Base-by-base conservation (phyloP, 2,797 vertebrate genomes). In the Syngnathus rostellatus region DNA sequence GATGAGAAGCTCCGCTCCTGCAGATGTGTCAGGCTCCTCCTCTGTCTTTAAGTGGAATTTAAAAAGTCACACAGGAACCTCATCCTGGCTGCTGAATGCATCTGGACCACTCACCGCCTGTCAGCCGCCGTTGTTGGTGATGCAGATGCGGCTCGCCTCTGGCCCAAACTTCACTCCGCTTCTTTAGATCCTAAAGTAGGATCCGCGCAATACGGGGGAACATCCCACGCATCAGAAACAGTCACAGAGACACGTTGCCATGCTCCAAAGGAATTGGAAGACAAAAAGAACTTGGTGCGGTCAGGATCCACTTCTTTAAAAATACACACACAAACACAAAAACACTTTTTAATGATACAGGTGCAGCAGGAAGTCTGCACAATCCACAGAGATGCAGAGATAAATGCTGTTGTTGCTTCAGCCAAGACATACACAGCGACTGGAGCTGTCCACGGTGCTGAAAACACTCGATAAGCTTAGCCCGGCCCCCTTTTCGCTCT, bases 381-480 rank as follows among this genome's bases (percentile, higher is more conserved):
- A 25, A 17, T 62, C 41, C 60, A 62, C 12, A 16, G n/a, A 23
- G 8, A 11, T 5, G 14, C 19, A 11, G 1, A 16, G 59, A 48
- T 8, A 31, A 48, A 66, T 69, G 41, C 25, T 65, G 64, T 11
- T 67, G 66, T 67, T 63, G 69, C 76, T 68, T 83, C 66, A 72
- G 74, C 66, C 85, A 79, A 86, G 85, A 78, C 73, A 50, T 23
- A 50, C 21, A 8, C 75, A 66, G 72, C 74, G 68, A 74, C 78
- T 72, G 68, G 79, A 82, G 82, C 85, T 89, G 85, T 84, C 88
- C 86, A 80, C 68, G 86, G 87, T 90, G 78, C 85, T 90, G 88
- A 79, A 72, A 78, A 73, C 57, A 60, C 76, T 73, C 53, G 38
- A 64, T 40, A 64, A 74, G 58, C 64, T 60, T 46, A 74, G 72